These are phyloP conservation scores for Adineta ricciae DNA, from an alignment of 2,888 invertebrate genomes.

Conservation along the genomic window DNA sequence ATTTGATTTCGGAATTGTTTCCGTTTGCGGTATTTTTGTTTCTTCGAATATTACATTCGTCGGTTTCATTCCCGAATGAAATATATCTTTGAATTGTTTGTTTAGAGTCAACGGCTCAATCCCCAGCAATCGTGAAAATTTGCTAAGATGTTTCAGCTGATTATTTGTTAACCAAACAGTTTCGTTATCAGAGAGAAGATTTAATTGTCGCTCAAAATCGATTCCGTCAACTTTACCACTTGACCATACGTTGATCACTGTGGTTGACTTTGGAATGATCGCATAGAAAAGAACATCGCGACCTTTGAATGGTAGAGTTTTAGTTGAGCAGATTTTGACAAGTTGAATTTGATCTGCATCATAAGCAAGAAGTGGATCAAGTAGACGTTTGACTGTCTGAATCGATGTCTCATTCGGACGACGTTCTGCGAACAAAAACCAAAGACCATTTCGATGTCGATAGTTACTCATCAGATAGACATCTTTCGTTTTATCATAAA, in stretches of 20 bases:
- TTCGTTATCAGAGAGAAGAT: neutral
- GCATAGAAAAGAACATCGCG: neutral
- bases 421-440: neutral
- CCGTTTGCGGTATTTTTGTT: neutral
- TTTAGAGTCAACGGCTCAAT: neutral
- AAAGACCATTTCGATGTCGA: neutral
- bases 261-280: neutral
- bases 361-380: neutral
- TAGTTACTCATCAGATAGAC: neutral
- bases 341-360: neutral
- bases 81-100: slow-evolving; percentile 19
- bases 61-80: neutral
- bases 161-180: neutral
- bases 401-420: neutral
- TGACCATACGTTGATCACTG: neutral
- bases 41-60: neutral
- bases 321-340: neutral
- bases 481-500: slow-evolving; percentile 1
- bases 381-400: neutral
- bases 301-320: slow-evolving; percentile 13
- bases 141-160: neutral
- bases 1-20: neutral
- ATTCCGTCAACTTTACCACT: neutral
- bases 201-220: slow-evolving; percentile 1
- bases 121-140: neutral